These are phyloP conservation scores for Lepidochrysops patricia DNA, from an alignment of 2,888 invertebrate species.

Conservation along the genomic window DNA sequence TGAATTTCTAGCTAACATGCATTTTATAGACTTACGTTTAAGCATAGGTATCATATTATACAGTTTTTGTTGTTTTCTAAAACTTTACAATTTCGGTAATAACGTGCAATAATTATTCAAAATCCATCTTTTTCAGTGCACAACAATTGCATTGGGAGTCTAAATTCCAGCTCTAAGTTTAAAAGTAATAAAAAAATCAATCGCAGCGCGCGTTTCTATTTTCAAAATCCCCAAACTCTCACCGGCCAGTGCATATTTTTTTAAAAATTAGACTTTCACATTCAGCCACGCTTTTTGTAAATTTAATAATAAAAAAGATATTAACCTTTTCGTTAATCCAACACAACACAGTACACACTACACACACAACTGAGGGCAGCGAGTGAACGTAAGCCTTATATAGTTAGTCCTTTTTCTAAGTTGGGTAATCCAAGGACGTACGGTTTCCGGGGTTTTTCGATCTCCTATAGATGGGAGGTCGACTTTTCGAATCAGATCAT, in stretches of 20 bases:
- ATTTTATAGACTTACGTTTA: no score
- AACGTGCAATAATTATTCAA: no score
- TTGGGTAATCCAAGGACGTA: slow-evolving; percentile 24
- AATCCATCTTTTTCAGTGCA: no score
- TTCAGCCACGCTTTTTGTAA: neutral
- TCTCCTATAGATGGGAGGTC: slow-evolving; percentile 13
- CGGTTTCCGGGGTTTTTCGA: slow-evolving; percentile 26
- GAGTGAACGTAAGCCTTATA: slow-evolving; percentile 32
- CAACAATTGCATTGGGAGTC: no score
- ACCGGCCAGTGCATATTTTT: neutral
- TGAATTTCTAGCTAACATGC: no score
- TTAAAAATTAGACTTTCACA: neutral
- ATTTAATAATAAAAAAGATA: slow-evolving; percentile 18
- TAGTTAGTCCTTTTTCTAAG: slow-evolving; percentile 40
- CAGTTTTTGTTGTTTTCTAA: no score
- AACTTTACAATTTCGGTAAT: no score
- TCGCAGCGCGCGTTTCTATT: neutral
- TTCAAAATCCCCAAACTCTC: neutral
- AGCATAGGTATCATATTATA: no score
- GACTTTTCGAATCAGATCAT: neutral
- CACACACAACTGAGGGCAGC: slow-evolving; percentile 20
- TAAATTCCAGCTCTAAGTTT: neutral
- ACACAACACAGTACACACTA: slow-evolving; percentile 20
- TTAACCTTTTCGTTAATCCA: slow-evolving; percentile 19
- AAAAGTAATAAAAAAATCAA: no score